Evolutionary conservation across 1,140 invertebrate species (phyloP).

Genomic region (Eciton burchellii): DNA sequence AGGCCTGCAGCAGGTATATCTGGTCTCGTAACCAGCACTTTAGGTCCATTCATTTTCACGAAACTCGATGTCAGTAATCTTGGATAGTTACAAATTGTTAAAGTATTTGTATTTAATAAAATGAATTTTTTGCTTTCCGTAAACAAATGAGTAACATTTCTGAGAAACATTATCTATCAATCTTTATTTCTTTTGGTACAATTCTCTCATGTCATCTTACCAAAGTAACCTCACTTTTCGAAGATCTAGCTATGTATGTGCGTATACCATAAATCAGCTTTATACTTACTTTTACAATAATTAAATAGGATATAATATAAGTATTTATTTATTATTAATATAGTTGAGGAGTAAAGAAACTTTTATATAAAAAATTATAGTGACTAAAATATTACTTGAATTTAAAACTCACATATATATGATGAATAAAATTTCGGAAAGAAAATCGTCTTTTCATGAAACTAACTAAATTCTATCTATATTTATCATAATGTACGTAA

Average conservation of each 20-base stretch:
- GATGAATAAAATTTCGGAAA: too few species aligned
- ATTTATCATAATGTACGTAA: too few species aligned
- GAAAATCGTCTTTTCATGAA: too few species aligned
- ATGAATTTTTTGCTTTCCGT: background rate
- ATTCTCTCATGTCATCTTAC: background rate
- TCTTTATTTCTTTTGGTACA: background rate
- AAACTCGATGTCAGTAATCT: background rate
- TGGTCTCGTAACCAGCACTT: conserved; percentile 87
- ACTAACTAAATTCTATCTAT: background rate
- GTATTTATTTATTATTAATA: conserved; percentile 15
- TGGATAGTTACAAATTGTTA: background rate
- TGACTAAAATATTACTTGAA: too few species aligned
- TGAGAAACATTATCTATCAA: conserved; percentile 45
- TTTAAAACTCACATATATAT: too few species aligned
- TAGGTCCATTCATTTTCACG: conserved; percentile 78
- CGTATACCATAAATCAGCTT: too few species aligned
- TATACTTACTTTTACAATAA: too few species aligned
- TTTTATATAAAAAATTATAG: background rate
- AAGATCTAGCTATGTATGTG: too few species aligned
- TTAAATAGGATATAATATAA: background rate
- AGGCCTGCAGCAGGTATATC: conserved; percentile 87
- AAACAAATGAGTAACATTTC: background rate
- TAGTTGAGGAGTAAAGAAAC: background rate
- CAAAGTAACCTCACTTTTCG: conserved; percentile 47
- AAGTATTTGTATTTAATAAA: background rate